Evolutionary conservation across 92 coral and sea anemone species (phyloP).

Genomic region (Parazoanthus swiftii): DNA sequence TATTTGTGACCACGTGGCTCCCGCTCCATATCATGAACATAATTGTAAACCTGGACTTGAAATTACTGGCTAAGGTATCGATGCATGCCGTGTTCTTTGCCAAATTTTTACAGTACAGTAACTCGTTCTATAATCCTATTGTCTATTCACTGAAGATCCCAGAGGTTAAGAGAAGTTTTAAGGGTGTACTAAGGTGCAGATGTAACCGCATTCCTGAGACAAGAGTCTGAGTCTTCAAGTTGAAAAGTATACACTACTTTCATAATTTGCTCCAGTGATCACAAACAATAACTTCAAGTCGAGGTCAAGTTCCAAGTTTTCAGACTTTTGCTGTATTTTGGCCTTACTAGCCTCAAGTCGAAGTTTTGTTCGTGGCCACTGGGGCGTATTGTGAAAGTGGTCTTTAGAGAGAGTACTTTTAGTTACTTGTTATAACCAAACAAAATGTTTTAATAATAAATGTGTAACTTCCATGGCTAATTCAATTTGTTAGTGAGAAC

Average conservation of each 20-base stretch:
- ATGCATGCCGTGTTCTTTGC: slow-evolving; percentile 35
- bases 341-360: too few relatives aligned
- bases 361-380: too few relatives aligned
- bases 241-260: too few relatives aligned
- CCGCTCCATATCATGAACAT: slow-evolving; percentile 41
- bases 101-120: slow-evolving; percentile 33
- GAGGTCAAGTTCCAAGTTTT: too few relatives aligned
- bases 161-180: slow-evolving; percentile 28
- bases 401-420: not conserved
- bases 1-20: slow-evolving; percentile 31
- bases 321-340: too few relatives aligned
- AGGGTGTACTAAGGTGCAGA: not conserved
- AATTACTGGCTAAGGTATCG: not conserved
- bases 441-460: not conserved
- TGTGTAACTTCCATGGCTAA: not conserved
- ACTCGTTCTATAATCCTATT: slow-evolving; percentile 36
- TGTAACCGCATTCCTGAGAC: slow-evolving; percentile 39
- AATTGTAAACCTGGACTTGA: slow-evolving; percentile 14
- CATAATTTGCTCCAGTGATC: too few relatives aligned
- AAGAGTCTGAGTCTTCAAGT: slow-evolving; percentile 10
- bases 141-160: slow-evolving; percentile 38
- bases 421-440: not conserved
- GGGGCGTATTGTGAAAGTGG: too few relatives aligned
- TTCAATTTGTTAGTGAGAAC: too few relatives aligned
- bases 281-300: too few relatives aligned